phyloP scores from a whole-genome alignment of 2,888 invertebrate genomes.

The Catocala nupta region DNA sequence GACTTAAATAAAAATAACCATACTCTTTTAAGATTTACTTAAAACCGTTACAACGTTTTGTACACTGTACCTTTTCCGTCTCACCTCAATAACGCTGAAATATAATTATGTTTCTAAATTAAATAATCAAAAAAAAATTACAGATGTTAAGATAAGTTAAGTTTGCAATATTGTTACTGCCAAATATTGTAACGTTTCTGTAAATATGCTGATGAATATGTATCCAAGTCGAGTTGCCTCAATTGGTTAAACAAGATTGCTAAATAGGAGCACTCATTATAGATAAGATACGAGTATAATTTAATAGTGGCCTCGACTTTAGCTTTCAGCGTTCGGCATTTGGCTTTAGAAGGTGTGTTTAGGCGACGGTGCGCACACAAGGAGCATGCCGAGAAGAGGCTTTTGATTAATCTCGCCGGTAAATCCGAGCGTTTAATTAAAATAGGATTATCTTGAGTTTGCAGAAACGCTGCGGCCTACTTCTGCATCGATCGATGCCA shows the following conservation, averaged over 20 bases:
- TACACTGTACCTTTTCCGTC: too few species aligned
- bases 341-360: background rate
- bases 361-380: conserved; percentile 21
- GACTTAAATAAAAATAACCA: too few species aligned
- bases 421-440: conserved; percentile 77
- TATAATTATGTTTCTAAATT: too few species aligned
- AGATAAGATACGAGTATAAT: conserved; percentile 4
- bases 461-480: conserved; percentile 53
- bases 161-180: too few species aligned
- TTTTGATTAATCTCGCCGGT: conserved; percentile 73
- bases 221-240: background rate
- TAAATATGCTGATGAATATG: too few species aligned
- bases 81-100: too few species aligned
- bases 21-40: too few species aligned
- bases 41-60: too few species aligned
- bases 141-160: too few species aligned
- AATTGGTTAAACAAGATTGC: background rate
- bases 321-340: background rate
- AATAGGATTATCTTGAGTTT: conserved; percentile 76
- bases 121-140: too few species aligned
- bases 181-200: too few species aligned
- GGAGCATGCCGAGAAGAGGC: conserved; percentile 48
- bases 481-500: conserved; percentile 39
- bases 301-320: background rate
- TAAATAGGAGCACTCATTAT: conserved; percentile 5